phyloP scores from a whole-genome alignment of 2,888 invertebrate species.

The Dicyrtomina minuta region DNA sequence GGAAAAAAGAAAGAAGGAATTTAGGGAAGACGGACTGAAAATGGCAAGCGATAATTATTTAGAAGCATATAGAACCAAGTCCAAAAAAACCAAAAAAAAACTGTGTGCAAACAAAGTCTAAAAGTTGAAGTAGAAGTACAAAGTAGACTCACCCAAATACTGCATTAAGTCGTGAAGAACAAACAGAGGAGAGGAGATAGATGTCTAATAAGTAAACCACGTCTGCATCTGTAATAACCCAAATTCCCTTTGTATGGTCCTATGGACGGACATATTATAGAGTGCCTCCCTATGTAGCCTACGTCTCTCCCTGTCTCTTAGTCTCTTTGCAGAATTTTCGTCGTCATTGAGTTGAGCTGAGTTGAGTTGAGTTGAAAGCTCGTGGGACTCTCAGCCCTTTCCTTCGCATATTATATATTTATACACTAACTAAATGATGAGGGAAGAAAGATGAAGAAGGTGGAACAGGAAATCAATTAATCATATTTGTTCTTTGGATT shows the following conservation, averaged over 20 bases:
- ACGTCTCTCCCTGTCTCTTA: background rate
- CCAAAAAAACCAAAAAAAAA: too few relatives aligned
- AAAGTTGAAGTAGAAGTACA: too few relatives aligned
- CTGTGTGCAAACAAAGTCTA: too few relatives aligned
- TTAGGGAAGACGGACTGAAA: too few relatives aligned
- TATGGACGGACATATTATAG: too few relatives aligned
- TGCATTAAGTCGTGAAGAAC: background rate
- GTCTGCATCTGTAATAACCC: too few relatives aligned
- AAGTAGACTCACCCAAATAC: too few relatives aligned
- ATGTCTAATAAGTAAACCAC: background rate
- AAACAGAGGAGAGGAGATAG: conserved; percentile 1
- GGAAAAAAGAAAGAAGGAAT: too few relatives aligned
- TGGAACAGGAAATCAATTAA: conserved; percentile 32
- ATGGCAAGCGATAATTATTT: too few relatives aligned
- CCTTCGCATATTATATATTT: background rate
- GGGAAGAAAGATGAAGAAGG: conserved; percentile 17
- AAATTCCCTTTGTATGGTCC: background rate
- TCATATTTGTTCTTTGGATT: conserved; percentile 28
- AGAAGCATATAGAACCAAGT: too few relatives aligned
- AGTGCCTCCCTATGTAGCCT: background rate
- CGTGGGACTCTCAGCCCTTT: background rate
- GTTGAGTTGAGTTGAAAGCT: too few relatives aligned
- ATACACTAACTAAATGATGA: background rate
- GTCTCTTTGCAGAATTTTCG: background rate
- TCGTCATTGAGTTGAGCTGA: too few relatives aligned